Base-by-base conservation (phyloP, 2,888 invertebrate species). In the Syrista parreyssii region DNA sequence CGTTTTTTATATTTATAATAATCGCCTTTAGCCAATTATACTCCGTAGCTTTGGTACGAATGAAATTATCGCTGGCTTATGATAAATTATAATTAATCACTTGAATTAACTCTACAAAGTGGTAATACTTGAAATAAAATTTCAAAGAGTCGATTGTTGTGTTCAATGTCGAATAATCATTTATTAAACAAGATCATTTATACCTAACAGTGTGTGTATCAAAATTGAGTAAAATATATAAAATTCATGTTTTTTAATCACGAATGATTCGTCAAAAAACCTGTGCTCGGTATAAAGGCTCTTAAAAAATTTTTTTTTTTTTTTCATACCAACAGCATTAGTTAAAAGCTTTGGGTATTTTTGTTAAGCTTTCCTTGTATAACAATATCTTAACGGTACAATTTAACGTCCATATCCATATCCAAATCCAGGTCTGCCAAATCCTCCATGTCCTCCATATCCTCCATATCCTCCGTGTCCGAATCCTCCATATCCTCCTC, bases 401-500 rank as follows among this genome's bases (percentile, higher is more conserved):
- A 55, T 55, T 55, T 23, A 55, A 23, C 55, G 55, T 23, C 55
- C 69, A 69, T 30, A 71, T n/a, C 71, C 36, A n/a, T n/a, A n/a
- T 68, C 69, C 68, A 36, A n/a, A 33, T 69, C 75, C 75, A 33
- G 30, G 30, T 69, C 76, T 4, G 3, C 75, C 75, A 75, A 71
- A n/a, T 40, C 40, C 31, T 32, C 71, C 68, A 68, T 73, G 72
- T 77, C 68, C 72, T 69, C 69, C 35, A 33, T 30, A 12, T 33
- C 31, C 55, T 68, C 69, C 36, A 4, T 34, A n/a, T n/a, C n/a
- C n/a, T n/a, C n/a, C n/a, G n/a, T n/a, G n/a, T n/a, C n/a, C n/a
- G n/a, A n/a, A 12, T 30, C 31, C 35, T 55, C 87, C 91, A n/a
- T 92, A 91, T 0, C 91, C 89, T 0, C 90, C 88, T 68, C 69